Evolutionary conservation across 2,113 vertebrate species (phyloP), one percentile per base, ranked within the genome.

Genomic region (Antechinus stuartii): DNA sequence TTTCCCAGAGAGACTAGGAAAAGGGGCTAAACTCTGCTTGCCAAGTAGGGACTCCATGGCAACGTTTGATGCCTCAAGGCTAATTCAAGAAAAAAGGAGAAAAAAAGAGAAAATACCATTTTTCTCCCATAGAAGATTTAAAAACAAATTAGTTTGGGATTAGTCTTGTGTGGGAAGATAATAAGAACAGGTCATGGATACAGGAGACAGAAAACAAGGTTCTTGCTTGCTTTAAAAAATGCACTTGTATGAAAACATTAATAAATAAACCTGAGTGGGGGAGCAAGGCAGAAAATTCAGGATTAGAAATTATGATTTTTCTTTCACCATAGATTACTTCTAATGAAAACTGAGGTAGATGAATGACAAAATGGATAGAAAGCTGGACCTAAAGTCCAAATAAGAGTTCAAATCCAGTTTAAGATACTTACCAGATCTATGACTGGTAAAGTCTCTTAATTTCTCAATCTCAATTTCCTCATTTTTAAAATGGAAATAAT

Each of bases 121-220:
- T 10, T 89, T 92, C 57, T 30, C 57, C 12, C 89, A 54, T 23
- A 93, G 42, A 25, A 95, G 26, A 92, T 30, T 53, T 35, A 93
- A 95, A 25, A 56, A 42, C 76, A 97, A 95, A 94, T 9, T 57
- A 42, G 1, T 68, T 91, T 95, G 52, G 57, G 61, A 95, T 94
- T 57, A 90, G 0, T 55, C 42, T 22, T 50, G 55, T 9, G 24
- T 95, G 26, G 90, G 57, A 96, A 91, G 24, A 56, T 93, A 92
- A 96, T 19, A 95, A 54, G 46, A 90, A 94, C 93, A 94, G 49
- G 5, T 92, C 90, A 91, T 27, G 35, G 8, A 91, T 2, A 0
- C n/a, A 76, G 52, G 90, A 22, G n/a, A 61, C 0, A 47, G 49
- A 42, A 55, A 53, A 55, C 92, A 54, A n/a, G 35, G 22, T 89